phyloP scores from a whole-genome alignment of 2,888 invertebrate genomes.

The Sesia apiformis region DNA sequence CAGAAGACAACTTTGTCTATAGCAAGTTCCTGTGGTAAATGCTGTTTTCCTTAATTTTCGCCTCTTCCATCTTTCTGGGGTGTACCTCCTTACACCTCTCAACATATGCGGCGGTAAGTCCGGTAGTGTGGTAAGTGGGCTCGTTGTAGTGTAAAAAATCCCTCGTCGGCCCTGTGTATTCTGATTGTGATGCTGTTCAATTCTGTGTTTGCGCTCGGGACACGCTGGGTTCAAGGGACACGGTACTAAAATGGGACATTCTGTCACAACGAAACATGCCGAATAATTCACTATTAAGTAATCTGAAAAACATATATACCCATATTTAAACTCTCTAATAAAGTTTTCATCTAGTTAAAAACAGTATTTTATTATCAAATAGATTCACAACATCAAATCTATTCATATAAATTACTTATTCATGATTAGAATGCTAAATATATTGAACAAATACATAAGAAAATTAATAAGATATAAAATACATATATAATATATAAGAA shows the following conservation, averaged over 20 bases:
- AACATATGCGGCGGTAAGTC: conserved; percentile 20
- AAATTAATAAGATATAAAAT: too few species aligned
- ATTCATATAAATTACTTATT: too few species aligned
- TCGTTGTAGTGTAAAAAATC: conserved; percentile 4
- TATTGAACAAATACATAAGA: too few species aligned
- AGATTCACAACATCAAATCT: too few species aligned
- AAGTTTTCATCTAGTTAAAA: too few species aligned
- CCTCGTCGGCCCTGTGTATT: not conserved
- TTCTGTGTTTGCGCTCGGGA: conserved; percentile 19
- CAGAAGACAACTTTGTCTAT: too few species aligned
- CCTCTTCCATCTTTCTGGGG: not conserved
- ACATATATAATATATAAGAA: too few species aligned
- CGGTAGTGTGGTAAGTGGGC: conserved; percentile 8
- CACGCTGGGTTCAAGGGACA: conserved; percentile 22
- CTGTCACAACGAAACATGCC: not conserved
- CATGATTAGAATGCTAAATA: too few species aligned
- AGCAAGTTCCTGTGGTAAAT: too few species aligned
- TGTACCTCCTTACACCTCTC: conserved; percentile 23
- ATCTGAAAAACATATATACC: too few species aligned
- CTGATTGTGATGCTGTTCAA: conserved; percentile 20
- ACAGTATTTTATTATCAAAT: too few species aligned
- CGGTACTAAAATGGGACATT: conserved; percentile 15
- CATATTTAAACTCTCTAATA: too few species aligned
- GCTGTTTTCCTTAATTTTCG: not conserved
- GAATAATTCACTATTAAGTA: not conserved